Conservation (phyloP, 37 sponge, comb jelly and placozoan genomes). For the Eunapius fragilis region DNA sequence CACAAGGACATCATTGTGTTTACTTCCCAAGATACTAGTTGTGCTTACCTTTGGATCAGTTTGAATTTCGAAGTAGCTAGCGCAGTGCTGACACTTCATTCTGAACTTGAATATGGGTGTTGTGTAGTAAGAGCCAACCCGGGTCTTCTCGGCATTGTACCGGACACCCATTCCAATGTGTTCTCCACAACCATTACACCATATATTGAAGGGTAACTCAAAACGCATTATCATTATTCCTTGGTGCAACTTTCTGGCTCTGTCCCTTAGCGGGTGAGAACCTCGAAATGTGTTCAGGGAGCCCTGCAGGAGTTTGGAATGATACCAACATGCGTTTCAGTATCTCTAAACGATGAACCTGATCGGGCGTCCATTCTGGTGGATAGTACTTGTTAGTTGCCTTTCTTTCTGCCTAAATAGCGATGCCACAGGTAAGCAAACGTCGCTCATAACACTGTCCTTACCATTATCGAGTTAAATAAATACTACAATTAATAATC, state of each 20-base stretch:
- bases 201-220: conserved; percentile 98
- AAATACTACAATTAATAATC: not conserved
- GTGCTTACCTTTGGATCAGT: conserved; percentile 92
- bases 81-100: conserved; percentile 99
- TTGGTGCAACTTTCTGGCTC: conserved; percentile 93
- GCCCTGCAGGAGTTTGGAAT: conserved; percentile 58
- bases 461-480: not conserved
- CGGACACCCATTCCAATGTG: conserved; percentile 98
- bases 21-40: not conserved
- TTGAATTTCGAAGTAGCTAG: conserved; percentile 96
- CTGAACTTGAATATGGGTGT: conserved; percentile 97
- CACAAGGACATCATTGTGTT: not conserved
- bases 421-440: not conserved
- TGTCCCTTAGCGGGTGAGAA: conserved; percentile 92
- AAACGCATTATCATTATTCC: conserved; percentile 96
- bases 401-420: conserved; percentile 90
- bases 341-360: conserved; percentile 37
- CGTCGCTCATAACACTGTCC: not conserved
- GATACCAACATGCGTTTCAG: conserved; percentile 1
- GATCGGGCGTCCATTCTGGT: conserved; percentile 92
- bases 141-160: conserved; percentile 96
- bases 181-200: conserved; percentile 98
- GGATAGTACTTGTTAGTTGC: conserved; percentile 99
- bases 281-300: conserved; percentile 93
- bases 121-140: conserved; percentile 92